Base-by-base conservation (phyloP, 2,113 vertebrate species). In the Zeus faber region DNA sequence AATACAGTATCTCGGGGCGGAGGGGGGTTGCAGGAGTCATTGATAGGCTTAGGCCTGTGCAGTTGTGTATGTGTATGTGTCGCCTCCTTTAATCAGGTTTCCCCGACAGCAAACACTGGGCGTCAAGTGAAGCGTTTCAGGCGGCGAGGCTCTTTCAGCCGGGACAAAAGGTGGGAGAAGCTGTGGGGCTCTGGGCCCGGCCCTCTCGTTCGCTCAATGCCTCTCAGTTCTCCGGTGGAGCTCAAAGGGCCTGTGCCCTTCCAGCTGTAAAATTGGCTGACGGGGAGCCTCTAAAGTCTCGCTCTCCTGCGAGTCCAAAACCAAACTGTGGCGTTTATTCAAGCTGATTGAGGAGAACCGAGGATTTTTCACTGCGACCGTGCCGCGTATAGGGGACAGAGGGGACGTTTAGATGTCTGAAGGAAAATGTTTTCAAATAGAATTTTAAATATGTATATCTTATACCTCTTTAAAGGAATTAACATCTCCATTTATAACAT, bases 201-300 rank as follows among this genome's bases (percentile, higher is more conserved):
- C 75, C 76, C 63, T 72, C 71, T 81, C 80, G 61, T 78, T 80
- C 59, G 35, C 33, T 83, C 77, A 82, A 80, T 83, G 82, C 77
- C 72, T 79, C 74, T 72, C 65, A 77, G 81, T 85, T 85, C 80
- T 81, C 67, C 78, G 80, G 68, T 67, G 68, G 72, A 73, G 78
- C 83, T 86, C 81, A 79, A 80, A 77, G 83, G 74, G 76, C 80
- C 76, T 84, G 77, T 83, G 84, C 81, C 84, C 76, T 85, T 86
- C 84, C 80, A 83, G 85, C 83, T 87, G 81, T 89, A 88, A 88
- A 88, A 87, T 77, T 85, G 79, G 79, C 72, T 82, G 81, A 81
- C 73, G 51, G 78, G 76, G 76, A 81, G 74, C 65, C 71, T 74
- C 70, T 68, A 70, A 80, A 87, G 79, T 72, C 81, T 76, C 65